These are phyloP conservation scores for Montipora foliosa DNA, from an alignment of 64 coral and sea anemone genomes.

Conservation along the genomic window DNA sequence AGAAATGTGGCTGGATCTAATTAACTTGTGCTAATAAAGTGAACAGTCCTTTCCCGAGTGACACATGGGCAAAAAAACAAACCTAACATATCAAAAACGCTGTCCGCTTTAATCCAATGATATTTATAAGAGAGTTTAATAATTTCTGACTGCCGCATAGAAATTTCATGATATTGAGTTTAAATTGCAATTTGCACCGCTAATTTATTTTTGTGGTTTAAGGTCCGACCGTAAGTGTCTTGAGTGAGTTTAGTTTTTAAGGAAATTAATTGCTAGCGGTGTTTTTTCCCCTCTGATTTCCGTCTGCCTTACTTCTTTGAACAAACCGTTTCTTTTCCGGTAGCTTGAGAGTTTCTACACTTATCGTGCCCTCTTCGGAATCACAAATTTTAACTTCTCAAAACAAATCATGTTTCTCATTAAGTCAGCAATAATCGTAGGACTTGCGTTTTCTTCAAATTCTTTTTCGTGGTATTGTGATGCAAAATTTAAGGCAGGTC, in stretches of 20 bases:
- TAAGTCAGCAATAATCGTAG: neutral
- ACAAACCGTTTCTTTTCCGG: constrained; percentile 14
- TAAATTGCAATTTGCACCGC: constrained; percentile 40
- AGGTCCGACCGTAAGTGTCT: constrained; percentile 37
- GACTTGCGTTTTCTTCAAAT: neutral
- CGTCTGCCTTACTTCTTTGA: constrained; percentile 11
- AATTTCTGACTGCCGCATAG: neutral
- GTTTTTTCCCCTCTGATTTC: constrained; percentile 36
- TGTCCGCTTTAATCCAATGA: constrained; percentile 34
- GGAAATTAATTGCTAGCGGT: constrained; percentile 46
- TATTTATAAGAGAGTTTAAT: constrained; percentile 44
- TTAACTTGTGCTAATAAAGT: constrained; percentile 49
- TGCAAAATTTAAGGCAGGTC: neutral
- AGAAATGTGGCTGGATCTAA: neutral
- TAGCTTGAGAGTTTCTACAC: constrained; percentile 21
- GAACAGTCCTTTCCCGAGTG: constrained; percentile 30
- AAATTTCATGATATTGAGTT: constrained; percentile 35
- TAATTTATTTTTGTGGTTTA: constrained; percentile 44
- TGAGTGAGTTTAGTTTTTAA: constrained; percentile 48
- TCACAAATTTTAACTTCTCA: neutral
- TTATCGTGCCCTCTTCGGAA: neutral
- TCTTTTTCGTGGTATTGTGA: neutral
- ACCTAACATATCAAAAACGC: constrained; percentile 6
- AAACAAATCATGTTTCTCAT: neutral
- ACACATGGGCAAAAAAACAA: constrained; percentile 10